Conservation (phyloP, 2,113 vertebrate species). For the Columbina picui region DNA sequence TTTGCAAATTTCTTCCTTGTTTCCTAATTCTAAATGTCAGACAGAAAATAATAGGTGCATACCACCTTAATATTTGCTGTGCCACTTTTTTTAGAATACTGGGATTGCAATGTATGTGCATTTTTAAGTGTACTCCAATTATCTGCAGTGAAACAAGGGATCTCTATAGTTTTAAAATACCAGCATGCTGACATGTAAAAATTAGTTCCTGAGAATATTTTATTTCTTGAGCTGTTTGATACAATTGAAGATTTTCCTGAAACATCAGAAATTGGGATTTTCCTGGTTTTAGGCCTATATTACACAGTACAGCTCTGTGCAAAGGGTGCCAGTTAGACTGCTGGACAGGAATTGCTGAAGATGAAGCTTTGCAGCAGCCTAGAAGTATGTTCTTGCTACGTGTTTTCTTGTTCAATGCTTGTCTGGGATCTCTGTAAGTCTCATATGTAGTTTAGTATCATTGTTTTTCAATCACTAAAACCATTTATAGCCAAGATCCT, state of each 20-base stretch:
- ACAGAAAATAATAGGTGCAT: neutral
- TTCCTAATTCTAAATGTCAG: constrained; percentile 20
- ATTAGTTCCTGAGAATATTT: neutral
- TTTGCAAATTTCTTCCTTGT: constrained; percentile 15
- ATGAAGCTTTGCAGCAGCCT: neutral
- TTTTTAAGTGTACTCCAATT: constrained; percentile 8
- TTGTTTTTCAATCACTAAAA: constrained; percentile 20
- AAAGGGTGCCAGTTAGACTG: neutral
- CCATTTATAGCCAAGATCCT: neutral
- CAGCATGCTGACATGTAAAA: neutral
- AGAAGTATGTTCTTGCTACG: neutral
- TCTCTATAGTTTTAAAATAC: neutral
- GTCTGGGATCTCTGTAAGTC: neutral
- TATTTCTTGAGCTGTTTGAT: neutral
- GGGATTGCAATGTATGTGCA: neutral
- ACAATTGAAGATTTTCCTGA: neutral
- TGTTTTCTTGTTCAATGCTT: constrained; percentile 9
- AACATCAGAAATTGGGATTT: neutral
- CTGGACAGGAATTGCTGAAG: neutral
- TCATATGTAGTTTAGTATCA: neutral
- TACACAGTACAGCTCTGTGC: neutral
- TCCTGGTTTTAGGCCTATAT: neutral
- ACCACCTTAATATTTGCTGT: neutral
- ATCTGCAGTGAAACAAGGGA: neutral
- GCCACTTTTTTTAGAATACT: neutral